Evolutionary conservation across 2,888 invertebrate genomes (phyloP).

Genomic region (Spisula solida): DNA sequence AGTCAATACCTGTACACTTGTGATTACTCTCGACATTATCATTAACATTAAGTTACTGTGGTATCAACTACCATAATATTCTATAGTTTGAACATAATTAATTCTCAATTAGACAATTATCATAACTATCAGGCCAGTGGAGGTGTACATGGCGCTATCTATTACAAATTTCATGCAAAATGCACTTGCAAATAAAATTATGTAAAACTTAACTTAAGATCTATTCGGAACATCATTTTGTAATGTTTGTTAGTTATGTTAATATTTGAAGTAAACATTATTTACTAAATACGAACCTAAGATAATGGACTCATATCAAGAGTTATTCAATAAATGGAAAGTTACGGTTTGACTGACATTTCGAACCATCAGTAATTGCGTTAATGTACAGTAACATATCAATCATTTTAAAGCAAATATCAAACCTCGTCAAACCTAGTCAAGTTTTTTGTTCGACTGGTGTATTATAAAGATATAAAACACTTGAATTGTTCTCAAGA

Average conservation of each 20-base stretch:
- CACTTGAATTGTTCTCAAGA: conserved; percentile 6
- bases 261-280: too few species aligned
- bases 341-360: not conserved
- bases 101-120: not conserved
- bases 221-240: too few species aligned
- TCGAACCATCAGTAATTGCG: not conserved
- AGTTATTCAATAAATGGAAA: not conserved
- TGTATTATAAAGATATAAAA: conserved; percentile 9
- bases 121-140: not conserved
- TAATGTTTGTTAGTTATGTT: too few species aligned
- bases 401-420: not conserved
- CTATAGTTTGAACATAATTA: not conserved
- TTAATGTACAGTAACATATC: not conserved
- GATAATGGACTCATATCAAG: too few species aligned
- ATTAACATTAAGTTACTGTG: not conserved
- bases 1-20: not conserved
- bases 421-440: not conserved
- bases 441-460: not conserved
- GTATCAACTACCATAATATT: conserved; percentile 5
- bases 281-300: too few species aligned
- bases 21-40: not conserved
- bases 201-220: too few species aligned
- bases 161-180: not conserved
- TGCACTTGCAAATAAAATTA: not conserved
- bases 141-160: not conserved